Base-by-base conservation (phyloP, 2,888 invertebrate genomes). In the Cantharis lateralis region DNA sequence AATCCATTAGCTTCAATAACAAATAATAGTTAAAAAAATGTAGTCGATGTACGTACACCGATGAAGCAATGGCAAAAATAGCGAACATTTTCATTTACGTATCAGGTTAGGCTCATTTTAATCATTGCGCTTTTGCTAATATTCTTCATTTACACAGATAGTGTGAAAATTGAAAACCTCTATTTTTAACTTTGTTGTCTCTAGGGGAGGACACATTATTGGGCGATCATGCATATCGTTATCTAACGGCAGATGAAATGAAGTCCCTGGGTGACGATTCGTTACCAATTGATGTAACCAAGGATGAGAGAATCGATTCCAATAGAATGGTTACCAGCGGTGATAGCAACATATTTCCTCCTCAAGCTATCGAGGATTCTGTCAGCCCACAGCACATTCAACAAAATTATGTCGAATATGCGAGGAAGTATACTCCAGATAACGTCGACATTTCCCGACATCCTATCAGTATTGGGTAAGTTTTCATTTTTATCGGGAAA, bases 161-260 rank as follows among this genome's bases (percentile, higher is more conserved):
- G 24, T 20, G 13, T 20, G n/a, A 66, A 66, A 63, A 16, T 16
- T 63, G 10, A 2, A 63, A 63, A 63, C 10, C n/a, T 20, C 13
- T 10, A 68, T 10, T 20, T 32, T 15, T 18, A 70, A 26, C 48
- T 66, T 70, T 68, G 10, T 71, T 62, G 32, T 68, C 15, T 16
- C 24, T 86, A 97, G 97, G 96, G 87, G 97, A 97, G 91, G 97
- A 97, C 88, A 95, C 95, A 75, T 94, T 96, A 89, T 90, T 96
- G 82, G 96, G 95, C 84, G 97, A 97, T 89, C 95, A 95, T 87
- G 95, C 95, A 32, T 97, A 97, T 89, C 93, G 96, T 80, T 97
- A 97, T 89, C 91, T 98, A 89, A 97, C 97, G 76, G 96, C 96
- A 80, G 97, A 98, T 87, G 97, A 98, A 87, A 97, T 97, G 96